Evolutionary conservation across 2,888 invertebrate genomes (phyloP), one percentile per base, ranked within the genome.

Genomic region (Cephus pulcher): DNA sequence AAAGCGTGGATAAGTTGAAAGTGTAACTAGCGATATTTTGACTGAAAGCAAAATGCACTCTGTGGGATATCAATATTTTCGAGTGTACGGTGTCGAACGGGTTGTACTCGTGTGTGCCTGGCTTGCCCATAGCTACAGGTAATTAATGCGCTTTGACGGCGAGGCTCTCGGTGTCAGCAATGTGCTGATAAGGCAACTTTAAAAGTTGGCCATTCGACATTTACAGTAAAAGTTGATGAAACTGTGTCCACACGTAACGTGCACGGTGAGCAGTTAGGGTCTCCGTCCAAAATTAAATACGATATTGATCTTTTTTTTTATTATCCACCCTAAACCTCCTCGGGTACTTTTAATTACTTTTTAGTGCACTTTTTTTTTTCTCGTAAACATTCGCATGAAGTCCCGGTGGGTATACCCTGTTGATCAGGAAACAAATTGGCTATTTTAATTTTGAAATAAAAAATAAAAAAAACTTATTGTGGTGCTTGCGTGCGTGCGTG

Each of bases 171-270:
- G 56, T 69, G 77, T 76, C 75, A 79, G 79, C 76, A 78, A 74
- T 82, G 79, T 78, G 79, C 79, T 70, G 75, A 80, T 82, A 79
- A 76, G 75, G 80, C 71, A 78, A 78, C 37, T 33, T 73, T 71
- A 30, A 71, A 71, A 71, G 71, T 71, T 71, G 71, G 71, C 71
- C 71, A 71, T 34, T 33, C 71, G 71, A 71, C 71, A 69, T 23
- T 33, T 30, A 15, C 78, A 82, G 82, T 78, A 79, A 34, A 82
- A 82, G 74, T 90, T 80, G 89, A 89, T 85, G 88, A 86, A 75
- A 81, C 83, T 34, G 80, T 81, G 78, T 56, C 9, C 56, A 56
- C 56, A 23, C 23, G 56, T 56, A 56, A 56, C 23, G 23, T 23
- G 56, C 6, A 23, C 56, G 56, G 56, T 56, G 56, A 23, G 56